Conservation (phyloP, 2,113 vertebrate species). For the Rhinoptilus africanus region DNA sequence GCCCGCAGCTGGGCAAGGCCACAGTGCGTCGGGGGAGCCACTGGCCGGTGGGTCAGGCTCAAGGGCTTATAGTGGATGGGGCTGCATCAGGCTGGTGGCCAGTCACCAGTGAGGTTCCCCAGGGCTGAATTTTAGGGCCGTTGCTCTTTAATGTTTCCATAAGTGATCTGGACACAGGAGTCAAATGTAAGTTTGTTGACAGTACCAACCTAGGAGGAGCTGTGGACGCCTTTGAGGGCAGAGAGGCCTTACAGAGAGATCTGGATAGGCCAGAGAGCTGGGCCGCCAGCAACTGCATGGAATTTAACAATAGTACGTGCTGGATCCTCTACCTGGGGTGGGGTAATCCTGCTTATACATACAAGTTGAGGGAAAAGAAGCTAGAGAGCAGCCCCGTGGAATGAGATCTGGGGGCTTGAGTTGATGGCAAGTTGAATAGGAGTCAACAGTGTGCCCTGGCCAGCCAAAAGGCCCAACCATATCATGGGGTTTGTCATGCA, state of each 20-base stretch:
- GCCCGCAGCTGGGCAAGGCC: neutral
- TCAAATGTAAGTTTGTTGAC: accelerated
- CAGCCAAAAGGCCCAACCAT: neutral
- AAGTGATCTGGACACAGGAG: neutral
- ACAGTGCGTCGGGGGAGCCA: neutral
- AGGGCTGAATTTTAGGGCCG: neutral
- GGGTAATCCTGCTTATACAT: neutral
- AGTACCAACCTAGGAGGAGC: neutral
- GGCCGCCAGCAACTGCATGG: neutral
- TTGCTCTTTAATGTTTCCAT: neutral
- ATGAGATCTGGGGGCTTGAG: neutral
- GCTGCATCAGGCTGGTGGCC: neutral
- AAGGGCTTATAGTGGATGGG: neutral
- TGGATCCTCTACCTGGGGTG: neutral
- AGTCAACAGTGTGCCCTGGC: neutral
- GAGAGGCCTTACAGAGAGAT: neutral
- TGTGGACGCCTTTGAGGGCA: neutral
- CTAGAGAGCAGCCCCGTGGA: accelerated
- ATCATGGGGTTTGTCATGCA: neutral
- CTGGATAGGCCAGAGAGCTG: neutral
- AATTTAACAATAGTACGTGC: neutral
- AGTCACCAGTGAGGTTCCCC: neutral
- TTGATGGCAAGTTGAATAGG: neutral
- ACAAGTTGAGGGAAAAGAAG: neutral
- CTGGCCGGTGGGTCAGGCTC: accelerated